Evolutionary conservation across 2,888 invertebrate species (phyloP), one percentile per base, ranked within the genome.

Genomic region (Cosmia pyralina): DNA sequence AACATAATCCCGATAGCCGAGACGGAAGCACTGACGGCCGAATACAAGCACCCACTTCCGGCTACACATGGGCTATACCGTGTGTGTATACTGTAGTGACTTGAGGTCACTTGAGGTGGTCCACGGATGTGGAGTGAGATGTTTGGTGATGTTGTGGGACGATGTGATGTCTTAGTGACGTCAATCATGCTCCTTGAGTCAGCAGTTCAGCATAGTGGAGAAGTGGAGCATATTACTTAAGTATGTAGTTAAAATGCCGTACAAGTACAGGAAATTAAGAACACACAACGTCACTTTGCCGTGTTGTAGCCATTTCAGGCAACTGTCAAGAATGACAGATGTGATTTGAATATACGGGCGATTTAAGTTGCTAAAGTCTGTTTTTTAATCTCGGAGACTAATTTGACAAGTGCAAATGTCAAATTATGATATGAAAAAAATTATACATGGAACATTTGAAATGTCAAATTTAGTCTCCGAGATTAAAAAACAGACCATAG

Each of bases 1-100:
- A 92, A 88, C 93, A 92, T 94, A 93, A 93, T 92, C 94, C 93
- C 86, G 92, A 94, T 93, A 92, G 90, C 89, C 85, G 84, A 85
- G 85, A 85, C 90, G 93, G 93, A 93, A 92, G 92, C 89, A 81
- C 87, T 85, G 87, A 85, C 86, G 88, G 87, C 84, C 87, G 88
- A 55, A 38, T 68, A 73, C 80, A 73, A 94, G 94, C 89, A 91
- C 87, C 70, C 81, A 88, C 88, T 93, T 95, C 95, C 95, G 92
- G 84, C 65, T 62, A 68, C 44, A 59, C 73, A 65, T 50, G n/a
- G 64, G 28, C 62, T 72, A 55, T 41, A n/a, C 60, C 71, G 66
- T 79, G 75, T 80, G 73, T 84, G 79, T 84, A 84, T 75, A 72
- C 22, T 75, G 71, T 41, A 67, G 60, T 72, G 60, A 58, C 65